Percentiles rank a stretch among this genome's conserved stretches.
Evolutionary conservation across 2,888 invertebrate species (phyloP).

Genomic region (Amiota minor): DNA sequence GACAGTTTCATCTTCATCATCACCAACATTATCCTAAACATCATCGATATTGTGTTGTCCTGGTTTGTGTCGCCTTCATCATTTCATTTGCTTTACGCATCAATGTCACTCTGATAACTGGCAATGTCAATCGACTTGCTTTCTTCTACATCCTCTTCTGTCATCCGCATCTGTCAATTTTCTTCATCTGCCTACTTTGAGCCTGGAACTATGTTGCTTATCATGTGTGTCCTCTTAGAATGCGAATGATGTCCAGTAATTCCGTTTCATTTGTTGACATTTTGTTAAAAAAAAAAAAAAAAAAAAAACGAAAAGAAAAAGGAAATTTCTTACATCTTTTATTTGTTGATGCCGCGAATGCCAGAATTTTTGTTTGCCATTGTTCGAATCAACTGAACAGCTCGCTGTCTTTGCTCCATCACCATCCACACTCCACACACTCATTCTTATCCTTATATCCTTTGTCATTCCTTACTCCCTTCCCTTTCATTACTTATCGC

Average conservation of each 20-base stretch:
- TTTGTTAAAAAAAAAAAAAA: neutral
- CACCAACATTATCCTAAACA: too few relatives aligned
- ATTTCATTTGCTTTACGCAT: neutral
- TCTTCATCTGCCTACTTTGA: too few relatives aligned
- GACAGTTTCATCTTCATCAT: neutral
- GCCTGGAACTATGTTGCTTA: too few relatives aligned
- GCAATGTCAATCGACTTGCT: neutral
- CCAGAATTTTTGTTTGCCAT: neutral
- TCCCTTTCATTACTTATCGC: too few relatives aligned
- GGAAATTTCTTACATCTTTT: neutral
- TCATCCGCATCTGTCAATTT: neutral
- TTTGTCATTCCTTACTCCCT: too few relatives aligned
- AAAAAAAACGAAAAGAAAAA: too few relatives aligned
- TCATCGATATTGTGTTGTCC: neutral
- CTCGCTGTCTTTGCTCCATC: too few relatives aligned
- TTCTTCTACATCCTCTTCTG: slow-evolving; percentile 29
- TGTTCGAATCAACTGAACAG: neutral
- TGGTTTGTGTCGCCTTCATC: slow-evolving; percentile 26
- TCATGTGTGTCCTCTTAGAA: slow-evolving; percentile 21
- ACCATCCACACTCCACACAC: too few relatives aligned
- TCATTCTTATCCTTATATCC: too few relatives aligned
- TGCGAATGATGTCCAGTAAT: slow-evolving; percentile 27
- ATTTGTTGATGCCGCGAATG: slow-evolving; percentile 18
- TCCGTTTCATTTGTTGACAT: slow-evolving; percentile 45
- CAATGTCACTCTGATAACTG: slow-evolving; percentile 8